Evolutionary conservation across 2,113 vertebrate genomes (phyloP), one percentile per base, ranked within the genome.

Genomic region (Mastomys natalensis): DNA sequence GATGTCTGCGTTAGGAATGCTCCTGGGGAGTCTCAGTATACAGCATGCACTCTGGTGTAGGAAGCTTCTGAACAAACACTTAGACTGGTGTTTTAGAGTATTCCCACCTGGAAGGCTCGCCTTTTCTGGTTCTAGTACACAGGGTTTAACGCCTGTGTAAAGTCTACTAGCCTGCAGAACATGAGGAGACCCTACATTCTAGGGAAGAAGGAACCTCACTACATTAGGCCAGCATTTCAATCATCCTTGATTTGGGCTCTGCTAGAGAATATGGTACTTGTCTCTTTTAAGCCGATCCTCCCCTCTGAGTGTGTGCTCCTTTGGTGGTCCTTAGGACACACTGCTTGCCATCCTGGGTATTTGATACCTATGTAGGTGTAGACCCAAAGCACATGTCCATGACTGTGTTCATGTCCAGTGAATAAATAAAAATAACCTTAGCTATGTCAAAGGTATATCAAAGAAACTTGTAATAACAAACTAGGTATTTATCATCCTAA

Each of bases 181-280:
- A 66, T 7, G 29, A 48, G 19, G 62, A 34, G 45, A 45, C 43
- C 29, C 68, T 87, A 80, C 31, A 77, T 77, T 73, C n/a, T 58
- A 89, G 51, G 51, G 92, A 76, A 62, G 90, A 76, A 48, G 51
- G 78, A 94, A 92, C n/a, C 72, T 77, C 34, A 70, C 26, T 77
- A 60, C 26, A 73, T 40, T n/a, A 81, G 51, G 45, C 58, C 51
- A 76, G 7, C 31, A 51, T 94, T 93, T 53, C 58, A 70, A 1
- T 21, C 34, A 34, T 43, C 29, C 51, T 48, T 10, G 5, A 17
- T 15, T 72, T 77, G 77, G 34, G 21, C 85, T 97, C 68, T 77
- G 5, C 53, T 7, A 60, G 26, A 15, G 40, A 60, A 78, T 12
- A 11, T 5, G 26, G 16, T 62, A n/a, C 48, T 76, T 73, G 34